These are phyloP conservation scores for Meriones psammophilus DNA, from an alignment of 2,797 vertebrate species.

Conservation along the genomic window DNA sequence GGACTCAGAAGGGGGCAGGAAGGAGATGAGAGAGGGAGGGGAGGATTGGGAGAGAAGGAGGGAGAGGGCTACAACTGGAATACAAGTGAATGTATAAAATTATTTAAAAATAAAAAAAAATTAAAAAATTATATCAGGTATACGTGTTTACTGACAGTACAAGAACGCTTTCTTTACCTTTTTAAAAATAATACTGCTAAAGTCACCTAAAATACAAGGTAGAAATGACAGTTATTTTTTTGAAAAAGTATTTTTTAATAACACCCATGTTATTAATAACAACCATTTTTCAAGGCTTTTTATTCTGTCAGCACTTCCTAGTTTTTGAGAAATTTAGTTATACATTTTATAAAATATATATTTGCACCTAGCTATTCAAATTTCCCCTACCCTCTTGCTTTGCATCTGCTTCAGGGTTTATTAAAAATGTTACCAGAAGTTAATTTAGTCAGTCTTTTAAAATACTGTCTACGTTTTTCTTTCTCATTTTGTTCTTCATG, in stretches of 20 bases:
- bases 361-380: background rate
- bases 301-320: background rate
- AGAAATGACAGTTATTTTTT: background rate
- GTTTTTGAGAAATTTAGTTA: background rate
- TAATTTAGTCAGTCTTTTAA: conserved; percentile 36
- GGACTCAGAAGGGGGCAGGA: no score
- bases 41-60: no score
- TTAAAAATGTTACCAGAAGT: background rate
- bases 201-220: background rate
- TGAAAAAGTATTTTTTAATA: background rate
- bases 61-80: no score
- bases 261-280: background rate
- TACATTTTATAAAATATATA: background rate
- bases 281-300: background rate
- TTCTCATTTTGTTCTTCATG: background rate
- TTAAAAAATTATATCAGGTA: no score
- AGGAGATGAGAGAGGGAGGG: no score
- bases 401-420: background rate
- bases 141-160: background rate
- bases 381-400: background rate
- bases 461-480: background rate
- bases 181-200: background rate
- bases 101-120: no score
- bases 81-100: no score
- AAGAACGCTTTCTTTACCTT: background rate